phyloP scores from a whole-genome alignment of 2,888 invertebrate genomes.

The Halocaridina rubra region DNA sequence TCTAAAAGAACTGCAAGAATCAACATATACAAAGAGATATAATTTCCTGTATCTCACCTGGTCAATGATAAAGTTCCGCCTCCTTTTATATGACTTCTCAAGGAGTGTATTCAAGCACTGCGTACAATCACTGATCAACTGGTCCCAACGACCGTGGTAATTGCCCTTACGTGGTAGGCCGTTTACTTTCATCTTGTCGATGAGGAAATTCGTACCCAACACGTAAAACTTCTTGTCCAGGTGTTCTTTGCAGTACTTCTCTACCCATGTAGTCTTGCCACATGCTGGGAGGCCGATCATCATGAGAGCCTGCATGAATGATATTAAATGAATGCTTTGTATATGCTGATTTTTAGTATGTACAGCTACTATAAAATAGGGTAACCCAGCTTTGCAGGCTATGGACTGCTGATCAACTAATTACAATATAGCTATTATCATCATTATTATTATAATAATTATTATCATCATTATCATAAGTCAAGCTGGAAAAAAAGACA shows the following conservation, averaged over 20 bases:
- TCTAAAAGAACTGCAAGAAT: too few relatives aligned
- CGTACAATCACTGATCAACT: constrained; percentile 86
- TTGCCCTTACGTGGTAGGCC: constrained; percentile 83
- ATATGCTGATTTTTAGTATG: too few relatives aligned
- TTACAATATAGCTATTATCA: too few relatives aligned
- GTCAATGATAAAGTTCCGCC: constrained; percentile 95
- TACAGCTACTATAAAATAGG: too few relatives aligned
- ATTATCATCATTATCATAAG: too few relatives aligned
- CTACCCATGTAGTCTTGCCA: constrained; percentile 94
- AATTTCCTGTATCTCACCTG: constrained; percentile 84
- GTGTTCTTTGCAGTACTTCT: constrained; percentile 77
- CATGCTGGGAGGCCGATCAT: constrained; percentile 94
- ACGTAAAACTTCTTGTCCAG: constrained; percentile 86
- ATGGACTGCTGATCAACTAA: too few relatives aligned
- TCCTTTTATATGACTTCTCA: constrained; percentile 83
- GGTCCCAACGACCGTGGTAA: constrained; percentile 87
- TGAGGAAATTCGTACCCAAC: constrained; percentile 85
- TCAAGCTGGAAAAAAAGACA: too few relatives aligned
- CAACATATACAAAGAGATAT: too few relatives aligned
- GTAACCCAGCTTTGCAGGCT: too few relatives aligned
- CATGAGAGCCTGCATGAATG: constrained; percentile 80
- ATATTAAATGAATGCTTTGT: neutral
- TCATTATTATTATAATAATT: too few relatives aligned
- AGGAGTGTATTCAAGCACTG: constrained; percentile 81
- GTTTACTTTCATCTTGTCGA: constrained; percentile 95